phyloP scores from a whole-genome alignment of 2,113 vertebrate species.

The Nyctibius bracteatus region DNA sequence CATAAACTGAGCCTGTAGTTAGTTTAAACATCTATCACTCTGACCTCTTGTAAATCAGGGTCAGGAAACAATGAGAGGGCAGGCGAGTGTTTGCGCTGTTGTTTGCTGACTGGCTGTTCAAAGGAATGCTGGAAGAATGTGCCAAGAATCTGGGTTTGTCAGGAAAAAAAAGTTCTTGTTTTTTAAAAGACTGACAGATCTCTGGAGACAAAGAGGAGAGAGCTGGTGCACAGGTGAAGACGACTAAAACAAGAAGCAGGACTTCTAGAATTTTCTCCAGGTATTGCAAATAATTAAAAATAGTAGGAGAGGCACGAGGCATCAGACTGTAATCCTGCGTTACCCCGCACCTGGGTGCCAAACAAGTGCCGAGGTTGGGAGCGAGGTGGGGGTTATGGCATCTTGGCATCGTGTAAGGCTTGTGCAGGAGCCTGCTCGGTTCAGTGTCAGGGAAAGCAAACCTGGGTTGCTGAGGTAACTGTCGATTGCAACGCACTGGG shows the following conservation, averaged over 20 bases:
- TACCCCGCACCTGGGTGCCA: accelerated
- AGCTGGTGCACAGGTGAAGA: neutral
- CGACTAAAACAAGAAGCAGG: neutral
- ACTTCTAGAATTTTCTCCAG: neutral
- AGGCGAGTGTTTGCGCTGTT: conserved; percentile 23
- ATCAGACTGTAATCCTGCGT: accelerated
- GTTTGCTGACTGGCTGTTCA: conserved; percentile 51
- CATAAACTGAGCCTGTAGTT: neutral
- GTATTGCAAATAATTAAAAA: neutral
- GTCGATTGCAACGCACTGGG: accelerated
- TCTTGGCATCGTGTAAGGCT: neutral
- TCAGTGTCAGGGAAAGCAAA: neutral
- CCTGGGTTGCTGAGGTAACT: neutral
- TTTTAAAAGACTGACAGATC: neutral
- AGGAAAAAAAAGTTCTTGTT: neutral
- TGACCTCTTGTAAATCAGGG: conserved; percentile 21
- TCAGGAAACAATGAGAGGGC: conserved; percentile 51
- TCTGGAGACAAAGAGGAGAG: neutral
- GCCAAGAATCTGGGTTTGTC: conserved; percentile 48
- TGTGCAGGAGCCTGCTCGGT: neutral
- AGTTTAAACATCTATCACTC: conserved; percentile 27
- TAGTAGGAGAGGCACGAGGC: neutral
- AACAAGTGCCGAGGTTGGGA: neutral
- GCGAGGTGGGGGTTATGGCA: accelerated
- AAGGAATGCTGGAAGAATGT: conserved; percentile 48